These are phyloP conservation scores for Emydocephalus ijimae DNA, from an alignment of 2,113 vertebrate genomes.

Conservation along the genomic window DNA sequence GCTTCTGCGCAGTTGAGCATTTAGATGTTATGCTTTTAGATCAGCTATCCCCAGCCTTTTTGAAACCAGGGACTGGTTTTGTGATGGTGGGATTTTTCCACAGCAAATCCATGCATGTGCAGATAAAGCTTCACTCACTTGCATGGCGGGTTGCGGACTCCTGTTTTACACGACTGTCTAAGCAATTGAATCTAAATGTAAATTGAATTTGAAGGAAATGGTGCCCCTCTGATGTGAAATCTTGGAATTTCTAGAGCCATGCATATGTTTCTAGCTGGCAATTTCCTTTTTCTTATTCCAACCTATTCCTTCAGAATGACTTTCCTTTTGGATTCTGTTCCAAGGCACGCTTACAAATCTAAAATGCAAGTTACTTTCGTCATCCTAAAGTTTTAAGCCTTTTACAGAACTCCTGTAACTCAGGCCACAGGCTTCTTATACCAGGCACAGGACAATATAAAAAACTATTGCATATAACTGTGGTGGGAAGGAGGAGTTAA, in stretches of 20 bases:
- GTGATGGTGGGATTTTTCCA: not conserved
- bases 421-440: not conserved
- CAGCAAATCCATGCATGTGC: not conserved
- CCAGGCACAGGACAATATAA: not conserved
- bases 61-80: not conserved
- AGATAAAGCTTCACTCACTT: not conserved
- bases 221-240: not conserved
- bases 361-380: not conserved
- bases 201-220: not conserved
- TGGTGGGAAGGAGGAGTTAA: not conserved
- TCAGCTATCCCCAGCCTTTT: not conserved
- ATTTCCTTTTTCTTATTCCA: not conserved
- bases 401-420: not conserved
- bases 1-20: not conserved
- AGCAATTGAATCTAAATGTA: not conserved
- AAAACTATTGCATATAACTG: not conserved
- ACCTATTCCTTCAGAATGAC: not conserved
- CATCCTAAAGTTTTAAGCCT: not conserved
- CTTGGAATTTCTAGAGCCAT: not conserved
- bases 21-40: not conserved
- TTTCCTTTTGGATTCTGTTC: not conserved
- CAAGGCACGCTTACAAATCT: not conserved
- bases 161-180: not conserved
- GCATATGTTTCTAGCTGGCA: not conserved
- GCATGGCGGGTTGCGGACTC: not conserved